Evolutionary conservation across 2,888 invertebrate species (phyloP).

Genomic region (Yponomeuta cagnagella): DNA sequence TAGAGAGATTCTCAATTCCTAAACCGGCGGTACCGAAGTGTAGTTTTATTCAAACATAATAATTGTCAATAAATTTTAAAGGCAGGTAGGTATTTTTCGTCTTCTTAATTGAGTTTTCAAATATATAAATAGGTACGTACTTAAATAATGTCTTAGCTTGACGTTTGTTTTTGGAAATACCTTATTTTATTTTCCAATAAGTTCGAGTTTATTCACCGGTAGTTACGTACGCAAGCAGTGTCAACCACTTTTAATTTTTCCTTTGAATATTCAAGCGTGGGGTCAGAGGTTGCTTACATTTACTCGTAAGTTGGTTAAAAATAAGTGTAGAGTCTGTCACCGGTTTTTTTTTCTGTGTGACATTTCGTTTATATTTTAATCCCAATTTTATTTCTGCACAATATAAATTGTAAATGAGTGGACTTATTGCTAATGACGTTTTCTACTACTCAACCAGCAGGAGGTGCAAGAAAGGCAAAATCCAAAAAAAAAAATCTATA

Average conservation of each 20-base stretch:
- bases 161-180: neutral
- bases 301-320: conserved; percentile 27
- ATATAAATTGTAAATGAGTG: no score
- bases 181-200: neutral
- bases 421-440: no score
- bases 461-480: no score
- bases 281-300: conserved; percentile 42
- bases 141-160: neutral
- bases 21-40: no score
- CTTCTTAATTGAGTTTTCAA: neutral
- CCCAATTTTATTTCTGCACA: neutral
- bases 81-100: neutral
- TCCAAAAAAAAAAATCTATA: no score
- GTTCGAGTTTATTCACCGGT: conserved; percentile 16
- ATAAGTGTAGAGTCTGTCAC: conserved; percentile 18
- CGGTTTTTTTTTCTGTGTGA: neutral
- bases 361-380: neutral
- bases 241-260: conserved; percentile 22
- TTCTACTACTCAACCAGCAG: no score
- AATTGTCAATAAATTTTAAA: no score
- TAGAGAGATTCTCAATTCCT: no score
- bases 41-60: no score
- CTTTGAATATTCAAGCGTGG: conserved; percentile 47
- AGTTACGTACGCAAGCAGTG: neutral
- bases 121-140: neutral